Conservation (phyloP, 2,113 vertebrate genomes). For the Elephantulus edwardii region DNA sequence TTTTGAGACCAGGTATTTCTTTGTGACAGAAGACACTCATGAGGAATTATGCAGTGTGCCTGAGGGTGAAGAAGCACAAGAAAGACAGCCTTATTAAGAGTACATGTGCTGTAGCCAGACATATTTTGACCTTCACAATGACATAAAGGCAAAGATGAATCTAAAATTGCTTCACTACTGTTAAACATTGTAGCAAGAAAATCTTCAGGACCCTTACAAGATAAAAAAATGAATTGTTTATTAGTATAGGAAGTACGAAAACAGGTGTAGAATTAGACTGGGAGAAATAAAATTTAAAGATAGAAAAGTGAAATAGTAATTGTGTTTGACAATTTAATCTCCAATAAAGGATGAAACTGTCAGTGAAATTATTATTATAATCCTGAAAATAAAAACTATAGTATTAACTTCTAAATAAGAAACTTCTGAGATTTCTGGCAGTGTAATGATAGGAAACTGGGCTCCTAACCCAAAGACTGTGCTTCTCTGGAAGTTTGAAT, state of each 20-base stretch:
- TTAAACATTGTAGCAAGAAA: constrained; percentile 38
- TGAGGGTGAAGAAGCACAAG: constrained; percentile 45
- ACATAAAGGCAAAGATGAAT: constrained; percentile 9
- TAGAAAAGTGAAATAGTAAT: background rate
- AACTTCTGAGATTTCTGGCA: too few species aligned
- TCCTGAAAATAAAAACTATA: background rate
- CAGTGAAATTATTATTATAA: background rate
- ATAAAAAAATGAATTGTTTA: constrained; percentile 5
- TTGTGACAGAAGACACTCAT: constrained; percentile 62
- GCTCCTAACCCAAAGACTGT: too few species aligned
- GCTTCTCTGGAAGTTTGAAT: too few species aligned
- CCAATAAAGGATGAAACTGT: constrained; percentile 1
- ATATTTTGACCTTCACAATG: constrained; percentile 65
- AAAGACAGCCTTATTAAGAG: constrained; percentile 46
- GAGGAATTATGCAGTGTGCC: constrained; percentile 53
- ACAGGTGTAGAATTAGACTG: background rate
- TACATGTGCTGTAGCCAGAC: background rate
- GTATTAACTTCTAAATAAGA: background rate
- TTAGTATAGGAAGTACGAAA: constrained; percentile 43
- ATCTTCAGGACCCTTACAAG: background rate
- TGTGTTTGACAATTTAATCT: background rate
- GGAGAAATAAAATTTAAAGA: background rate
- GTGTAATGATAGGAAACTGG: too few species aligned
- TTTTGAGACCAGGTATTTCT: constrained; percentile 48
- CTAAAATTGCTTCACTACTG: constrained; percentile 25